A percentile compares a stretch with the other conserved stretches of the same genome.
These are phyloP conservation scores for Pandemis heparana DNA, from an alignment of 2,888 invertebrate species.

Conservation along the genomic window DNA sequence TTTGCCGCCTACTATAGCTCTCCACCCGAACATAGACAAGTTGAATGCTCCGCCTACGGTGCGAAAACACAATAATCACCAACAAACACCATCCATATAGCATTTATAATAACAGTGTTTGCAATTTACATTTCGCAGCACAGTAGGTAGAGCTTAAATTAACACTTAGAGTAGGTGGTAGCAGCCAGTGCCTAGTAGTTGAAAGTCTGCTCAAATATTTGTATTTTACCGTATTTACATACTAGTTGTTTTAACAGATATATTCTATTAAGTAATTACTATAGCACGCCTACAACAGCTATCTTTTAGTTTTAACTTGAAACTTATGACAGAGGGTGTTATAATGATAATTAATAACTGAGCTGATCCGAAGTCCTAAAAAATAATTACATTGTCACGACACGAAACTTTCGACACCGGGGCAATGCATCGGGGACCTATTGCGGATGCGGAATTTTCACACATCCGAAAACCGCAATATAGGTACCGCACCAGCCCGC, in stretches of 20 bases:
- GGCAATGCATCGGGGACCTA: neutral
- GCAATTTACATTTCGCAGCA: conserved; percentile 41
- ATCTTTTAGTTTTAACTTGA: too few relatives aligned
- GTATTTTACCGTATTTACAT: too few relatives aligned
- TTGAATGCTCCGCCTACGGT: conserved; percentile 44
- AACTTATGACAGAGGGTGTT: too few relatives aligned
- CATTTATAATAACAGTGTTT: conserved; percentile 47
- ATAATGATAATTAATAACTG: conserved; percentile 10
- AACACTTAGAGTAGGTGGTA: neutral
- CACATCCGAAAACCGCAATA: conserved; percentile 16
- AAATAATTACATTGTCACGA: conserved; percentile 11
- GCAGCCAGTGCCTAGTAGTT: neutral
- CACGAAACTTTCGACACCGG: conserved; percentile 5
- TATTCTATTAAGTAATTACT: too few relatives aligned
- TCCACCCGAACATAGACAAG: neutral
- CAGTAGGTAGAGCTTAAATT: conserved; percentile 9
- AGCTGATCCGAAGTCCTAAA: neutral
- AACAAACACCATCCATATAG: conserved; percentile 46
- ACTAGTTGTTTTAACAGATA: too few relatives aligned
- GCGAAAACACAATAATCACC: conserved; percentile 44
- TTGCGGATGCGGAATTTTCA: conserved; percentile 22
- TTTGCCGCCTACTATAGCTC: too few relatives aligned
- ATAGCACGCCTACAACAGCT: too few relatives aligned
- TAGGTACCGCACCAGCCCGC: conserved; percentile 5
- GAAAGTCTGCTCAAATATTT: too few relatives aligned